Evolutionary conservation across 2,113 vertebrate genomes (phyloP).

Genomic region (Prochilodus magdalenae): DNA sequence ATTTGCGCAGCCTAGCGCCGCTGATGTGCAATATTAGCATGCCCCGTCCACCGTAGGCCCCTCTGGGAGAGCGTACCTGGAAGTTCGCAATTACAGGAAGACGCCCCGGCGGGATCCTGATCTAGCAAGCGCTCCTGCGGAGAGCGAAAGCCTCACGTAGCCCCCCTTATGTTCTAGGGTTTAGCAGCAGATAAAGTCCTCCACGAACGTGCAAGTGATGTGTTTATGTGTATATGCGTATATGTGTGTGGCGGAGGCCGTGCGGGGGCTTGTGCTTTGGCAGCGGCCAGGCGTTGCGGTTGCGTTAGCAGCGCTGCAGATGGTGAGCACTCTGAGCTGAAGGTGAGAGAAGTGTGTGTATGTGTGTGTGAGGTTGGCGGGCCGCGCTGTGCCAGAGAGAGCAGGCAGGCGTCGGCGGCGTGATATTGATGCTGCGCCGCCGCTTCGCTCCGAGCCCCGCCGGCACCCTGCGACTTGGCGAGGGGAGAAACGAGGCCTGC

Average conservation of each 20-base stretch:
- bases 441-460: conserved; percentile 67
- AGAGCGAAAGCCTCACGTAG: too few relatives aligned
- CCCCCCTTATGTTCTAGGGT: not conserved
- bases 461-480: conserved; percentile 68
- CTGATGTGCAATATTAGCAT: conserved; percentile 53
- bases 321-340: conserved; percentile 68
- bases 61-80: conserved; percentile 47
- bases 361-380: conserved; percentile 49
- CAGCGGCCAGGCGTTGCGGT: conserved; percentile 49
- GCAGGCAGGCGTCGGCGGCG: conserved; percentile 64
- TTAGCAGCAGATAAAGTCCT: conserved; percentile 4
- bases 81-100: conserved; percentile 47
- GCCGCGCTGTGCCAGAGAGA: conserved; percentile 48
- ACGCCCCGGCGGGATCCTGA: conserved; percentile 24
- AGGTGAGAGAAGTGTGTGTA: conserved; percentile 63
- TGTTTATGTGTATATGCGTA: conserved; percentile 53
- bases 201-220: not conserved
- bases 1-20: conserved; percentile 44
- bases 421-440: conserved; percentile 57
- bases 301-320: conserved; percentile 67
- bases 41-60: conserved; percentile 34
- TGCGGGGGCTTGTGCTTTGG: conserved; percentile 52
- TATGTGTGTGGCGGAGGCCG: conserved; percentile 57
- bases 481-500: conserved; percentile 59
- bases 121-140: not conserved